Base-by-base conservation (phyloP, 1,140 invertebrate species). In the Bombus impatiens region DNA sequence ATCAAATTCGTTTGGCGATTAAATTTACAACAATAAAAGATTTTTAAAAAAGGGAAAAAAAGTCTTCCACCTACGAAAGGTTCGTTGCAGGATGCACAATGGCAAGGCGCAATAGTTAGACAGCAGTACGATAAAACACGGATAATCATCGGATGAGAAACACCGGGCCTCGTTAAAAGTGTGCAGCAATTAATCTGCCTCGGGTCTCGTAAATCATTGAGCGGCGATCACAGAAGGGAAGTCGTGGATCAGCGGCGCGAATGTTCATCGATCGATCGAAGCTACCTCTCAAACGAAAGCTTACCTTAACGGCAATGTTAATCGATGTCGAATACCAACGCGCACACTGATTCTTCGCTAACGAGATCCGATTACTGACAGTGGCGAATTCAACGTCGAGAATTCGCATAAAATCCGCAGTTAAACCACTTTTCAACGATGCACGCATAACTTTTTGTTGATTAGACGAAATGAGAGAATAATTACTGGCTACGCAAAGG, bases 351-450 rank as follows among this genome's bases (percentile, higher is more conserved):
- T 75, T 76, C 70, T 44, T 57, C 44, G 76, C 47, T 87, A 89
- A 89, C 65, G 79, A 89, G 80, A 87, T 89, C 88, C 80, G 88
- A 68, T 88, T 86, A 88, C 87, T 40, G 53, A 72, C 68, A 68
- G 15, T 78, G 78, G 75, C 78, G 75, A 57, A 35, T 62, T 53
- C 44, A 32, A 44, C 28, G 6, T 62, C n/a, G n/a, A 22, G 28
- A 15, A 78, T 32, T 71, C 53, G 0, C 22, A 25, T 37, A 82
- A 59, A 75, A 65, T 25, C 59, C 40, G 12, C 9, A 18, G n/a
- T 13, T 12, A 32, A 22, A 18, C 22, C 25, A 76, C 71, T 82
- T 75, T 75, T 40, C n/a, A 62, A 75, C 12, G 32, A 71, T 40
- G 3, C 1, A 4, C 53, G 68, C 22, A 22, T 44, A 53, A 53